Base-by-base conservation (phyloP, 2,888 invertebrate species). In the Lochmaea crataegi region DNA sequence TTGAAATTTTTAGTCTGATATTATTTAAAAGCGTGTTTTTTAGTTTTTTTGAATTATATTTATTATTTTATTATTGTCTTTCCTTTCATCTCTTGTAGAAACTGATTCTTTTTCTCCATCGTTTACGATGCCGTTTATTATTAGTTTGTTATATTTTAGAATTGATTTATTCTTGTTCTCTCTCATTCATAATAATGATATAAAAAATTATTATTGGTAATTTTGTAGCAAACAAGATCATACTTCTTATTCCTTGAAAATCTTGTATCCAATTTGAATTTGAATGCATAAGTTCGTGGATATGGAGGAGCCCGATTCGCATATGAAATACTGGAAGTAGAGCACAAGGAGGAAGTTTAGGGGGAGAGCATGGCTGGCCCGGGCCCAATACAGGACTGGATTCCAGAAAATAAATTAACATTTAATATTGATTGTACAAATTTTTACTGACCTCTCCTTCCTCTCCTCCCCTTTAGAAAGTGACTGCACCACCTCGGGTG, bases 231-330 rank as follows among this genome's bases (percentile, higher is more conserved):
- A 68, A 68, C 67, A 48, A 48, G 64, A 63, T 64, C 63, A 69
- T 69, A 68, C 32, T 57, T 38, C 53, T 56, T 69, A 69, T 64
- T 63, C 45, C 18, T 41, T 11, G 70, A 64, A 56, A 64, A 65
- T 70, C 63, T 61, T 57, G 45, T 65, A 57, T 57, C 70, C 70
- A 70, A 64, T 70, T 70, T 70, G 57, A 70, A 64, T 70, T 70
- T 70, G 70, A 70, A 70, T 70, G 70, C 70, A 70, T 70, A 70
- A 70, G 64, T 70, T 64, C 57, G 32, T 42, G 42, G 64, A 53
- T 70, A 65, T 38, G 57, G 45, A 60, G 63, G 41, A 51, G 56
- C 70, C 57, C 70, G 63, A 57, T 45, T 65, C 70, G 70, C 70
- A 70, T 70, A 65, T 70, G 64, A 70, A 64, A 70, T 70, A 70